Base-by-base conservation (phyloP, 1,140 invertebrate species). In the Paracyclopina nana region DNA sequence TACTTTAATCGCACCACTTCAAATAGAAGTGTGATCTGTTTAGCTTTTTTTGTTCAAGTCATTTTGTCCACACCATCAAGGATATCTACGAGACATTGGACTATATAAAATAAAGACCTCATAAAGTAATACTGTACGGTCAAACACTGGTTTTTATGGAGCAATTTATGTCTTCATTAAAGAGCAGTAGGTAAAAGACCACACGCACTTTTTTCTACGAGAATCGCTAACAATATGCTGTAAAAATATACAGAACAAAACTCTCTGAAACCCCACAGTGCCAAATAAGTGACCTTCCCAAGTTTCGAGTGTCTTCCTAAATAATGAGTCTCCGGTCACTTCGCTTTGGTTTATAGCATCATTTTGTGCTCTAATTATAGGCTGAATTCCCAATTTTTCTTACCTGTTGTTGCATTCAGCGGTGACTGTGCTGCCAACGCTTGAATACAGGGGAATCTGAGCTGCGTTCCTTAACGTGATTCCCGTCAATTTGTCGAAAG, bases 401-500 rank as follows among this genome's bases (percentile, higher is more conserved):
- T 20, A 38, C 34, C 34, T n/a, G 20, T 38, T 38, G 20, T 38
- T 38, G 34, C 34, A 38, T 38, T 38, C 34, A 16, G 34, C 34
- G 34, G 34, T 38, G 20, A 38, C 34, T 38, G 34, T 38, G 34
- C 20, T 38, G 34, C 34, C 34, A 38, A 38, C 20, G 34, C 34
- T 38, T 3, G 34, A 16, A 8, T 38, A 38, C 5, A 38, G 34
- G 5, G 14, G 34, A 3, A n/a, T n/a, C 20, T 38, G 34, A 4
- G n/a, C n/a, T 5, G 20, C 34, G 14, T 20, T 20, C n/a, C 20
- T 38, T 4, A 38, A 16, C 5, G 34, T 38, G 2, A 38, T 20
- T n/a, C 34, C 34, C 4, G 34, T 38, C 14, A 38, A n/a, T 38
- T 38, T 38, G 34, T 38, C 34, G 20, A 38, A 38, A 3, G 34